Conservation (phyloP, 2,113 vertebrate species). For the Dipodomys stephensi region DNA sequence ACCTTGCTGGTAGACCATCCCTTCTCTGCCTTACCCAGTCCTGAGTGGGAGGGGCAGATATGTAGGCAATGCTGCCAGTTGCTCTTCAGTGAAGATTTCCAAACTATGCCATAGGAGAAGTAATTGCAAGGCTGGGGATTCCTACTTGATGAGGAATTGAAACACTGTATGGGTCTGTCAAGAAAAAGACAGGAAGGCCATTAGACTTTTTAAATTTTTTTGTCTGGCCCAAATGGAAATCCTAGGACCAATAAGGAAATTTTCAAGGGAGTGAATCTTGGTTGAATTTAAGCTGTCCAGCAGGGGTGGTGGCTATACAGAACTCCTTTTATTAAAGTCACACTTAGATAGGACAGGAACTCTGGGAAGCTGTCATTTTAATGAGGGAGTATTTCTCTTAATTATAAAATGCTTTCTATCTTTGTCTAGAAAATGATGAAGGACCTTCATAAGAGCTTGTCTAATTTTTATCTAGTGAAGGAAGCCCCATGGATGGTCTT, state of each 20-base stretch:
- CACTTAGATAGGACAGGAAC: not conserved
- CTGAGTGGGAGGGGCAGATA: not conserved
- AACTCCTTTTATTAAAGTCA: not conserved
- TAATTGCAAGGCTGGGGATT: not conserved
- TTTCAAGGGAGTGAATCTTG: not conserved
- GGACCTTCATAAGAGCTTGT: too few species aligned
- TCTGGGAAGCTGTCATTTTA: not conserved
- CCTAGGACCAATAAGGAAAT: not conserved
- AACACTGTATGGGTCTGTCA: not conserved
- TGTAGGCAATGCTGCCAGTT: not conserved
- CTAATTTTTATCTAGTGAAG: too few species aligned
- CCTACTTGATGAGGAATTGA: not conserved
- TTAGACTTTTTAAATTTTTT: not conserved
- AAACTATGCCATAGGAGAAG: not conserved
- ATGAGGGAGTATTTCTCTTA: not conserved
- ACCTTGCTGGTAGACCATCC: not conserved
- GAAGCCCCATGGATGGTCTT: too few species aligned
- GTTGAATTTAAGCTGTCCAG: not conserved
- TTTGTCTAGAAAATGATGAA: too few species aligned
- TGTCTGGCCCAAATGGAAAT: not conserved
- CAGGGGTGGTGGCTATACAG: not conserved
- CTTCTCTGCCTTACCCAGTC: not conserved
- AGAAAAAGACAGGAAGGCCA: not conserved
- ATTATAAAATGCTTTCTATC: too few species aligned
- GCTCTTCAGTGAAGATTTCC: not conserved